Evolutionary conservation across 2,797 vertebrate species (phyloP), one percentile per base, ranked within the genome.

Genomic region (Threskiornis aethiopicus): DNA sequence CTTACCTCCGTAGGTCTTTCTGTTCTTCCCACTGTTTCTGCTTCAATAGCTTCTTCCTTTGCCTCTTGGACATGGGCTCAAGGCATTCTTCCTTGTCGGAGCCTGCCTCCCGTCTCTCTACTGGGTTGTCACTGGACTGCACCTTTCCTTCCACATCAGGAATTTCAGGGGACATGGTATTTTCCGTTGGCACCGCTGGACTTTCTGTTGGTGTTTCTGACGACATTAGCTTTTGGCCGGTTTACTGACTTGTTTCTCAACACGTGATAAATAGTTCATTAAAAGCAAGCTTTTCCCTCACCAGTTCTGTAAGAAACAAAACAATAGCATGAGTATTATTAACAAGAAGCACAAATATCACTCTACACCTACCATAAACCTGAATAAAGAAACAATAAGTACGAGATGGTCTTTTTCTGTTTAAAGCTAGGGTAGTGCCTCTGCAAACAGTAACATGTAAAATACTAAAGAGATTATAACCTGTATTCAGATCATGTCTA

Each of bases 1-100:
- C 98, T 87, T 98, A 99, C 99, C 99, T 99, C 75, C 99, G 98
- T 1, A 99, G 97, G 31, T 99, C 99, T 90, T 99, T 98, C 86
- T 99, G 99, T 31, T 99, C 99, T 91, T 99, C 99, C 99, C 99
- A 99, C 41, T 99, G 99, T 93, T 99, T 99, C 94, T 99, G 99
- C 89, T 98, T 99, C 93, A 99, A 88, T 3, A 99, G 98, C 72
- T 98, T 99, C 97, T 99, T 99, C 97, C 96, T 98, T 76, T 99
- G 99, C 49, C 99, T 98, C 92, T 99, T 99, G 76, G 99, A 99
- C 89, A 99, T 46, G 8, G 89, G 70, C 71, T 97, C 91, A 29
- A 62, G 64, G 49, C 65, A 80, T 86, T 96, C 92, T n/a, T 92
- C 72, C 28, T 84, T 65, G 33, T 62, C 91, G 2, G 57, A 62